Evolutionary conservation across 2,797 vertebrate genomes (phyloP), one percentile per base, ranked within the genome.

Genomic region (Danio aesculapii): DNA sequence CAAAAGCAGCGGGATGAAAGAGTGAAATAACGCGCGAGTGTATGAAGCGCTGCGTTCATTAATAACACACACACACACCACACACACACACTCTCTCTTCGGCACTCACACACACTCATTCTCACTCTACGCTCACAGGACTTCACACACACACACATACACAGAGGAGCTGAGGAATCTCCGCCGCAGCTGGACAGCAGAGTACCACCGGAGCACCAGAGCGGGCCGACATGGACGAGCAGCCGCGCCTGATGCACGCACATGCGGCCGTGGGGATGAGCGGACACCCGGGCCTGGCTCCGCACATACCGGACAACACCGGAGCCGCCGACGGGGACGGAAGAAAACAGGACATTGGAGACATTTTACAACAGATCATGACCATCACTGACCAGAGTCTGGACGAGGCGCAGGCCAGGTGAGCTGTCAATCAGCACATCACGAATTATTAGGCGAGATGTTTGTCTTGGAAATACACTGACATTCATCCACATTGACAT

Each of bases 281-380:
- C 80, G 97, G 94, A 88, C 97, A 96, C 94, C 96, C 97, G 87
- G 97, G 97, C 90, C 95, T 98, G 94, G 93, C 96, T 93, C 97
- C 95, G 89, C 97, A 98, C 90, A 94, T 98, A 94, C 96, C 94
- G 94, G 97, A 97, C 81, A 96, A 96, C 88, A 93, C 91, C 87
- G 97, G 94, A 85, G 96, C 92, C 81, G 86, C 92, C 80, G 97
- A 98, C 93, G 95, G 94, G 82, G 97, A 97, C 90, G 97, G 95
- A 63, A 94, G 97, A 53, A 98, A 98, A 86, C 97, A 98, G 94
- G 97, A 99, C 96, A 98, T 99, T 87, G 97, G 97, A 92, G 97
- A 99, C 96, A 99, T 98, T 93, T 94, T 98, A 92, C 97, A 98
- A 94, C 97, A 98, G 90, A 99, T 99, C 83, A 99, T 99, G 97